A percentile compares a stretch with the other conserved stretches of the same genome.
Conservation (phyloP, 2,113 vertebrate genomes). For the Zapornia atra region DNA sequence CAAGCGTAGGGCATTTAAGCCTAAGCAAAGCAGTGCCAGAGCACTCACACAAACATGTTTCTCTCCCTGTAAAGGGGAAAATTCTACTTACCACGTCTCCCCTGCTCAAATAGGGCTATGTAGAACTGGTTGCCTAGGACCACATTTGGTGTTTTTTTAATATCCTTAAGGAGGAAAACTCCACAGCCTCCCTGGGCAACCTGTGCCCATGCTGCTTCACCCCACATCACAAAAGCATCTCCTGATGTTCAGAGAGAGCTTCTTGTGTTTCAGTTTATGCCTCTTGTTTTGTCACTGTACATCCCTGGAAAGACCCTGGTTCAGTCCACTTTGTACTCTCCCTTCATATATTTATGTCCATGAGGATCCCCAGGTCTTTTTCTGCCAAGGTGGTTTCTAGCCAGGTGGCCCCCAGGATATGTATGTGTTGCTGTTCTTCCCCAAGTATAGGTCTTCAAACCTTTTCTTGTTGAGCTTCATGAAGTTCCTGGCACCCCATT, state of each 20-base stretch:
- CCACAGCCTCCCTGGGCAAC: not conserved
- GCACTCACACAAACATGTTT: no score
- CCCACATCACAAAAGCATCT: not conserved
- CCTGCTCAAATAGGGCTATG: not conserved
- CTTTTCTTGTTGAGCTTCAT: not conserved
- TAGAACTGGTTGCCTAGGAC: not conserved
- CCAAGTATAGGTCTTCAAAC: not conserved
- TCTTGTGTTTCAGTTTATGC: not conserved
- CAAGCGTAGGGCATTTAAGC: no score
- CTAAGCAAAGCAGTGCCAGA: no score
- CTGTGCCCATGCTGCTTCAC: not conserved
- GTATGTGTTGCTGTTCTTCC: not conserved
- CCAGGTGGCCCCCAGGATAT: not conserved
- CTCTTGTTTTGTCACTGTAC: not conserved
- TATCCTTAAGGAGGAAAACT: not conserved
- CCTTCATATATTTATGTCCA: no score
- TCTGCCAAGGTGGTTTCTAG: not conserved
- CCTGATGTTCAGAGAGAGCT: not conserved
- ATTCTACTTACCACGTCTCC: not conserved
- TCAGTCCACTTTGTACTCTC: no score
- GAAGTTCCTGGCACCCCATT: not conserved
- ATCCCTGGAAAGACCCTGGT: no score
- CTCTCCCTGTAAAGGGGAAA: no score
- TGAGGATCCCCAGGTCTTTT: not conserved
- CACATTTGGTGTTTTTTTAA: fast-evolving